Conservation (phyloP, 2,113 vertebrate genomes). For the Festucalex cinctus region DNA sequence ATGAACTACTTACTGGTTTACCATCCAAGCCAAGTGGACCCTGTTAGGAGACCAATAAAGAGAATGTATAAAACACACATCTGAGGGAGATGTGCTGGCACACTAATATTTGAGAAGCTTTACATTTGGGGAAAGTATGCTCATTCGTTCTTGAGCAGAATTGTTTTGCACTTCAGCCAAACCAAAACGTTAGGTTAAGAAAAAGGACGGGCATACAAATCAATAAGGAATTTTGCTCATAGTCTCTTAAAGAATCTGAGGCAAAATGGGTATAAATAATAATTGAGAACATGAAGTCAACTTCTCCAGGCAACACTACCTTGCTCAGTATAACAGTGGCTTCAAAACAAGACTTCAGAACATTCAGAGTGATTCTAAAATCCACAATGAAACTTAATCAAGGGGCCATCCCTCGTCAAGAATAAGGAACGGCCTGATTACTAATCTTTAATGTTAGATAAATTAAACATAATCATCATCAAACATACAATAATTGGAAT, state of each 20-base stretch:
- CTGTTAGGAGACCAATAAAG: slow-evolving; percentile 57
- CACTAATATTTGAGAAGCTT: background rate
- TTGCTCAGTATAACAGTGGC: background rate
- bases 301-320: background rate
- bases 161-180: background rate
- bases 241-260: background rate
- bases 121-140: background rate
- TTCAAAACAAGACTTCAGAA: background rate
- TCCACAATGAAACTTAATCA: background rate
- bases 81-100: background rate
- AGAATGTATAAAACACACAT: slow-evolving; percentile 16
- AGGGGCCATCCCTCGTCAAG: background rate
- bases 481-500: background rate
- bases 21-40: slow-evolving; percentile 94
- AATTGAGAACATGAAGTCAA: background rate
- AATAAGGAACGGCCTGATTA: background rate
- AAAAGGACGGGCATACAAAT: background rate
- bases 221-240: background rate
- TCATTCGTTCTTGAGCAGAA: background rate
- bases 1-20: slow-evolving; percentile 86
- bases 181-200: background rate
- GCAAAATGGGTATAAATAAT: background rate
- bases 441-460: background rate
- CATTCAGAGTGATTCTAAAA: background rate
- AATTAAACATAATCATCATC: background rate